A percentile compares a stretch with the other conserved stretches of the same genome.
These are phyloP conservation scores for Acyrthosiphon pisum DNA, from an alignment of 1,140 invertebrate genomes.

Conservation along the genomic window DNA sequence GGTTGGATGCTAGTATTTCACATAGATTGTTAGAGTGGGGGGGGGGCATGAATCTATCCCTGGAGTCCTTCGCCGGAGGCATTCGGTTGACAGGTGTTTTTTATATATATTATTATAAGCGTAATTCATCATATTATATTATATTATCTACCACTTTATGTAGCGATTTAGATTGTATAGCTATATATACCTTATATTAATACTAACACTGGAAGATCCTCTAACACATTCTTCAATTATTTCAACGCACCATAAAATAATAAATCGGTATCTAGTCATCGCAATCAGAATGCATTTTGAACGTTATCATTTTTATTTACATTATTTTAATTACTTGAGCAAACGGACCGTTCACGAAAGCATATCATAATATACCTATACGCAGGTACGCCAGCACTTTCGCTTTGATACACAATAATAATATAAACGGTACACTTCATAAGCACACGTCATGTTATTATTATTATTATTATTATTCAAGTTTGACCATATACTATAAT, in stretches of 20 bases:
- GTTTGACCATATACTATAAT: not conserved
- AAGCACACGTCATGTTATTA: not conserved
- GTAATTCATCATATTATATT: too few species aligned
- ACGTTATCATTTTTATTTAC: not conserved
- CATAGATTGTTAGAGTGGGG: too few species aligned
- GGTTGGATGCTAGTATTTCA: too few species aligned
- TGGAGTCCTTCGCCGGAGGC: too few species aligned
- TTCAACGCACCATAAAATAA: not conserved
- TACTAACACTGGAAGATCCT: not conserved
- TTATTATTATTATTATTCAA: conserved; percentile 12
- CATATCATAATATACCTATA: not conserved
- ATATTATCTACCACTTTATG: not conserved
- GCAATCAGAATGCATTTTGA: not conserved
- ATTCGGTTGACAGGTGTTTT: too few species aligned
- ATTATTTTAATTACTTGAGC: not conserved
- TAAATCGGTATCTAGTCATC: not conserved
- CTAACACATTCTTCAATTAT: not conserved
- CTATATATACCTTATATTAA: too few species aligned
- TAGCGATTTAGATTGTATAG: not conserved
- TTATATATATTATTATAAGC: too few species aligned
- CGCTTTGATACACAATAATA: not conserved
- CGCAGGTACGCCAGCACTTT: not conserved
- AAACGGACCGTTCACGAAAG: conserved; percentile 24
- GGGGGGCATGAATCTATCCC: too few species aligned
- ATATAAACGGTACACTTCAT: not conserved